phyloP scores from a whole-genome alignment of 2,113 vertebrate genomes.

The Leucopsar rothschildi region DNA sequence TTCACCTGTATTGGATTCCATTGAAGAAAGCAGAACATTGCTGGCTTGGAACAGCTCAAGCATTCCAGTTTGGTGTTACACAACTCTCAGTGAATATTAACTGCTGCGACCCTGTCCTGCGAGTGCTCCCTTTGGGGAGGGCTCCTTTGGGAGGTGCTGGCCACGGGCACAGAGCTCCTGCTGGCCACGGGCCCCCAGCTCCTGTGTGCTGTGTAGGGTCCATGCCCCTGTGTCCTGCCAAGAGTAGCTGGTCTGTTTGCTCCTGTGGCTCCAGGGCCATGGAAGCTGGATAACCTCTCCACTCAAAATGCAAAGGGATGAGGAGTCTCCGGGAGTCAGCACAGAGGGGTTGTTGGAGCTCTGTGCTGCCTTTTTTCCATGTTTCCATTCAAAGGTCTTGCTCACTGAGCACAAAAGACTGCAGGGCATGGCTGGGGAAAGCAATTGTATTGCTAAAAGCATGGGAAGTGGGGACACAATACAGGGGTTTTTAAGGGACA shows the following conservation, averaged over 20 bases:
- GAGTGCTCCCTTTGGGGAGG: not conserved
- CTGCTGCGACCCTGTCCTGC: not conserved
- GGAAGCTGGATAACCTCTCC: not conserved
- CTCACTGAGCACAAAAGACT: not conserved
- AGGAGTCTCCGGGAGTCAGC: accelerated
- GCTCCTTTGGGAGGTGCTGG: not conserved
- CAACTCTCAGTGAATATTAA: not conserved
- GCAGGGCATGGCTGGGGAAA: accelerated
- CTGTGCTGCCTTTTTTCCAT: not conserved
- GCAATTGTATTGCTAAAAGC: not conserved
- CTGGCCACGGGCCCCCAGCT: not conserved
- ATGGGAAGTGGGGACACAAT: not conserved
- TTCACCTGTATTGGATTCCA: not conserved
- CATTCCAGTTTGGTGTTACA: not conserved
- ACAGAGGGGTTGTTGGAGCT: not conserved
- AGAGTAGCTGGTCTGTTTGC: not conserved
- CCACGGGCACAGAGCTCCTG: no score
- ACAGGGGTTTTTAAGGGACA: not conserved
- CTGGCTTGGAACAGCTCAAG: not conserved
- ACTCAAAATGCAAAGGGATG: not conserved
- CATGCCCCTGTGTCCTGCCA: not conserved
- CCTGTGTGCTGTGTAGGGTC: not conserved
- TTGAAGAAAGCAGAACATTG: not conserved
- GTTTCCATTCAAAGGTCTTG: not conserved
- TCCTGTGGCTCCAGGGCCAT: not conserved